Percentiles rank a stretch among this genome's conserved stretches.
Conservation (phyloP, 2,888 invertebrate species). For the Orthonevra nobilis region DNA sequence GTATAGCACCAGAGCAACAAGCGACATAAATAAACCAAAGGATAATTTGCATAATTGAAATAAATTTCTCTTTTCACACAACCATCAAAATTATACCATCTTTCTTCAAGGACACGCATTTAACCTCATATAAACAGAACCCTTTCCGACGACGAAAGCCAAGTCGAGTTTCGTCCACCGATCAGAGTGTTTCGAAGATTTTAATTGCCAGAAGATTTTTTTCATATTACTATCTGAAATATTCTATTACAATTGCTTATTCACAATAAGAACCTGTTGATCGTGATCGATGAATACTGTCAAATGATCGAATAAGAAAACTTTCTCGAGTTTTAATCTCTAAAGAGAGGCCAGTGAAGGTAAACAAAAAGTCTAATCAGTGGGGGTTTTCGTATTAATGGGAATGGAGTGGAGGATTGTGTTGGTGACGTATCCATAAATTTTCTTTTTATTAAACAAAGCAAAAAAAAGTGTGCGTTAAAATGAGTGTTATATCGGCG, state of each 20-base stretch:
- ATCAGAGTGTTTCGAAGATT: not conserved
- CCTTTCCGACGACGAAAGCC: not conserved
- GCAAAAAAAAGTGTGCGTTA: not conserved
- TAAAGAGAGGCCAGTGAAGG: conserved; percentile 30
- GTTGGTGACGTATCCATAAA: conserved; percentile 30
- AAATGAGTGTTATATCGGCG: conserved; percentile 33
- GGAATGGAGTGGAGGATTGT: conserved; percentile 19
- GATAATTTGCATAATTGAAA: conserved; percentile 33
- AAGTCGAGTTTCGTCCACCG: not conserved
- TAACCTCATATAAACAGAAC: conserved; percentile 31
- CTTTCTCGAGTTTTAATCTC: conserved; percentile 17
- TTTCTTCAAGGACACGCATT: conserved; percentile 24
- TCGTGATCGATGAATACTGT: conserved; percentile 25
- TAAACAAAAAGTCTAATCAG: conserved; percentile 51
- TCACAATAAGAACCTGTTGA: conserved; percentile 6
- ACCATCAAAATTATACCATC: conserved; percentile 24
- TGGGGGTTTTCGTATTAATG: not conserved
- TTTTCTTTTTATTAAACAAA: conserved; percentile 34
- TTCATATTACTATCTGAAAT: not conserved
- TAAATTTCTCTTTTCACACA: conserved; percentile 58
- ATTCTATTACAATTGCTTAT: conserved; percentile 16
- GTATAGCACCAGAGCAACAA: too few species aligned
- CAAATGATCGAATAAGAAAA: conserved; percentile 28
- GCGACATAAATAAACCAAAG: not conserved
- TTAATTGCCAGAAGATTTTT: too few species aligned